These are phyloP conservation scores for Neodon shergylaensis DNA, from an alignment of 2,113 vertebrate species.

Conservation along the genomic window DNA sequence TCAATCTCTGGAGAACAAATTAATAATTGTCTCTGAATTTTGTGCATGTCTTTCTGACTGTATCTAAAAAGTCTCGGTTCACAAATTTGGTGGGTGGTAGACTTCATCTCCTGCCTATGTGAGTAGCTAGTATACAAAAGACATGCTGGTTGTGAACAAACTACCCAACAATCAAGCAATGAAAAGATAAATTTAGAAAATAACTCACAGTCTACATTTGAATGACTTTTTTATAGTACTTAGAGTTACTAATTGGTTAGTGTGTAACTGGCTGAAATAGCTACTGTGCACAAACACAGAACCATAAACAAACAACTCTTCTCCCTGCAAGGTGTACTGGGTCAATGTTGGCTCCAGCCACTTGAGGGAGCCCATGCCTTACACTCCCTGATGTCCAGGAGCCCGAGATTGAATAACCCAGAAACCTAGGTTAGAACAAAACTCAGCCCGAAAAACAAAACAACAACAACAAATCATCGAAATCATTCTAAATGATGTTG, in stretches of 20 bases:
- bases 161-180: not conserved
- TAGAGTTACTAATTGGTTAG: not conserved
- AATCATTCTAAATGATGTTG: not conserved
- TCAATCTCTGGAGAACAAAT: accelerated
- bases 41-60: not conserved
- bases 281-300: not conserved
- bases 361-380: not conserved
- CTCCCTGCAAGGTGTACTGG: not conserved
- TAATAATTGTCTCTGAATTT: not conserved
- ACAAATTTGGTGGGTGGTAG: not conserved
- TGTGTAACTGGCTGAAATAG: not conserved
- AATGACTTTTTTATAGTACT: not conserved
- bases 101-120: not conserved
- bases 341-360: not conserved
- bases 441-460: not conserved
- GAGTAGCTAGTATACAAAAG: not conserved
- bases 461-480: not conserved
- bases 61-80: not conserved
- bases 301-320: not conserved
- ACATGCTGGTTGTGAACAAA: not conserved
- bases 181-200: not conserved
- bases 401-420: not conserved
- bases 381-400: not conserved
- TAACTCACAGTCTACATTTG: not conserved
- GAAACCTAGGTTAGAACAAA: not conserved